These are phyloP conservation scores for Dicyrtoma fusca DNA, from an alignment of 2,888 invertebrate species.

Conservation along the genomic window DNA sequence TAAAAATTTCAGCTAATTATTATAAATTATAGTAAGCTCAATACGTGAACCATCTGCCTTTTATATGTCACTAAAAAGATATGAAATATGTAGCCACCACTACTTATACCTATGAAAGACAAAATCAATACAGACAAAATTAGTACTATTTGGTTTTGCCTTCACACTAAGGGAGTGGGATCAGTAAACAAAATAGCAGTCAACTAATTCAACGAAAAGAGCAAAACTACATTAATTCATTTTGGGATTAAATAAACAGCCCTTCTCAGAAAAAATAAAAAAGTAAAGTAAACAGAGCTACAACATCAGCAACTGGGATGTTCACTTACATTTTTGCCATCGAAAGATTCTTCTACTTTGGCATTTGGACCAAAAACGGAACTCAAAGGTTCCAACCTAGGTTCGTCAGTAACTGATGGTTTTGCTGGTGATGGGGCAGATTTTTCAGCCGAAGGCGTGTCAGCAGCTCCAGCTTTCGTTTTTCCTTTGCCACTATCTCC, in stretches of 20 bases:
- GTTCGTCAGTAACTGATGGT: not conserved
- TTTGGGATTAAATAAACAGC: too few species aligned
- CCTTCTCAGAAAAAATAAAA: too few species aligned
- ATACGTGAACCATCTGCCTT: not conserved
- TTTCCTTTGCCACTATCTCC: not conserved
- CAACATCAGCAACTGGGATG: too few species aligned
- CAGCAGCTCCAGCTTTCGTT: not conserved
- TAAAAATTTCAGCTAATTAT: not conserved
- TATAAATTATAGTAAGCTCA: not conserved
- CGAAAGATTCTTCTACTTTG: constrained; percentile 74
- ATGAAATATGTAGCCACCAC: too few species aligned
- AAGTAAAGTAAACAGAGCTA: too few species aligned
- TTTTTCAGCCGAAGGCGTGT: not conserved
- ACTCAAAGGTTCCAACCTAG: constrained; percentile 4
- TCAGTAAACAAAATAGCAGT: too few species aligned
- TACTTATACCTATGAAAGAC: too few species aligned
- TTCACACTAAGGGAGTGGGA: too few species aligned
- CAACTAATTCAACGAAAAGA: too few species aligned
- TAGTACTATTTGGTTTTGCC: too few species aligned
- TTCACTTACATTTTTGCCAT: constrained; percentile 72
- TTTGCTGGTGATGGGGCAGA: not conserved
- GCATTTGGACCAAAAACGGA: constrained; percentile 64
- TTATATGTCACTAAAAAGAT: not conserved
- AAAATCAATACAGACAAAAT: too few species aligned
- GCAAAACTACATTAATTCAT: too few species aligned